These are phyloP conservation scores for Eupleurogrammus muticus DNA, from an alignment of 2,797 vertebrate species.

Conservation along the genomic window DNA sequence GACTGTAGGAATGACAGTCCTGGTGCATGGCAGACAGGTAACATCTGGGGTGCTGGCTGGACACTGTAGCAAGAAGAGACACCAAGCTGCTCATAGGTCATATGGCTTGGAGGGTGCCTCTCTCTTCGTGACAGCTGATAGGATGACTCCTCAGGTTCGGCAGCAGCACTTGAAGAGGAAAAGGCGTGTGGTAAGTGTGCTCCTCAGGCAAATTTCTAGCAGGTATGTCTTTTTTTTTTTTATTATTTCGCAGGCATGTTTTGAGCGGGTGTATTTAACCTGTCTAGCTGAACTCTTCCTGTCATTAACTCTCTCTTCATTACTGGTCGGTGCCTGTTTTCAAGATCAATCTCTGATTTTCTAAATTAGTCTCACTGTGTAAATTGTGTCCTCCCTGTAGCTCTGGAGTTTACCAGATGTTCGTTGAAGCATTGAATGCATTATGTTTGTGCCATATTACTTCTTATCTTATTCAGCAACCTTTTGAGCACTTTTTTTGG, in stretches of 20 bases:
- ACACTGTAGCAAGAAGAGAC: not conserved
- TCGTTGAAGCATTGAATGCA: not conserved
- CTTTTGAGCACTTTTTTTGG: not conserved
- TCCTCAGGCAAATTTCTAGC: not conserved
- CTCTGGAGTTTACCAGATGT: conserved; percentile 15
- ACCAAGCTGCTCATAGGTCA: conserved; percentile 4
- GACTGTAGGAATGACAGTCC: conserved; percentile 2
- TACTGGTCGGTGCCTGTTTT: not conserved
- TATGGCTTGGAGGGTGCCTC: not conserved
- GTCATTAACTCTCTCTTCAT: not conserved
- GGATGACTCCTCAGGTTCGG: not conserved
- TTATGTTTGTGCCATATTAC: not conserved
- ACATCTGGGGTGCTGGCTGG: not conserved
- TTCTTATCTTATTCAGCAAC: conserved; percentile 1
- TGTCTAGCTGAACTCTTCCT: not conserved
- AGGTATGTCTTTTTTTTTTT: not conserved
- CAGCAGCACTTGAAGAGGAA: not conserved
- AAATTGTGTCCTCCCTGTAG: not conserved
- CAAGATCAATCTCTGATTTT: no score
- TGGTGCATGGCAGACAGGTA: not conserved
- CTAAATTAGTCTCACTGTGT: conserved; percentile 11
- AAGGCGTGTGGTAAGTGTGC: not conserved
- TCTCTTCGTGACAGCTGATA: not conserved
- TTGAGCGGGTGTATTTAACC: not conserved
- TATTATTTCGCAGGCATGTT: not conserved